Evolutionary conservation across 1,140 invertebrate species (phyloP).

Genomic region (Zaprionus kolodkinae): DNA sequence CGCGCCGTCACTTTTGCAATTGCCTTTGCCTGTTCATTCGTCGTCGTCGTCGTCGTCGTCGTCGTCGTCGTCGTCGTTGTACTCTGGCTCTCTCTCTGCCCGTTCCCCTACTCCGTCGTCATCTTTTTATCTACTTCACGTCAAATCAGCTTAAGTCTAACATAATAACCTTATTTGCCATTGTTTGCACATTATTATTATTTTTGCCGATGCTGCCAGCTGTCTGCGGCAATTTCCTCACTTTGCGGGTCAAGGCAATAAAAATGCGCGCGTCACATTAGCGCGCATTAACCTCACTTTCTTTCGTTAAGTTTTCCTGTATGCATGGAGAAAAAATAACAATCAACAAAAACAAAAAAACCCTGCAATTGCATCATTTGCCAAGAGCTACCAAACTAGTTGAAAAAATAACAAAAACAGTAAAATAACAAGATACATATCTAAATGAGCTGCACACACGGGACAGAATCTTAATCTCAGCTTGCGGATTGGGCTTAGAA

Average conservation of each 20-base stretch:
- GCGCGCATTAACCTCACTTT: slow-evolving; percentile 40
- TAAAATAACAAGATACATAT: slow-evolving; percentile 20
- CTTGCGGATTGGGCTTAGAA: slow-evolving; percentile 24
- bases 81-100: slow-evolving; percentile 14
- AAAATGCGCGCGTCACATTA: slow-evolving; percentile 42
- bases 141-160: slow-evolving; percentile 76
- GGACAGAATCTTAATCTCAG: slow-evolving; percentile 33
- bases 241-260: slow-evolving; percentile 72
- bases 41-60: neutral
- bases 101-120: neutral
- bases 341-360: neutral
- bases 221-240: slow-evolving; percentile 63
- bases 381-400: slow-evolving; percentile 5
- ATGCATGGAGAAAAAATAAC: neutral
- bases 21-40: slow-evolving; percentile 41
- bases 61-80: too few species aligned
- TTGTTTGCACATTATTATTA: slow-evolving; percentile 80
- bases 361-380: slow-evolving; percentile 39
- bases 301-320: slow-evolving; percentile 33
- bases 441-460: slow-evolving; percentile 30
- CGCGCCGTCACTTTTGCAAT: slow-evolving; percentile 67
- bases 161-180: slow-evolving; percentile 81
- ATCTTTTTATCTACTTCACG: slow-evolving; percentile 26
- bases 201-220: slow-evolving; percentile 53
- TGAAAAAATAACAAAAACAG: neutral